Evolutionary conservation across 2,888 invertebrate genomes (phyloP), one percentile per base, ranked within the genome.

Genomic region (Salpingus planirostris): DNA sequence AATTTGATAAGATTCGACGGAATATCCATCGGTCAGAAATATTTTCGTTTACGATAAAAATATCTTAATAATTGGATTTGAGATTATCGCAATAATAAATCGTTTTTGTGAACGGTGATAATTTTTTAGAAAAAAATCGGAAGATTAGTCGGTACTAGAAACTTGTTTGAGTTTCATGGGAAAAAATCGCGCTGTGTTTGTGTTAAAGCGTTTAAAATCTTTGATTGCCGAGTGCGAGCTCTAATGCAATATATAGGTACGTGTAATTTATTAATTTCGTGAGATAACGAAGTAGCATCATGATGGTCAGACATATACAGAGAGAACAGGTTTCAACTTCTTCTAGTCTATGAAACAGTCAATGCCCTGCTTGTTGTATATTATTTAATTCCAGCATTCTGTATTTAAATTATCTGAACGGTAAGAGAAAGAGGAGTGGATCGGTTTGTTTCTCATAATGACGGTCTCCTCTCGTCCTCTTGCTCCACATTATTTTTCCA

Each of bases 321-420:
- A 50, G 50, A 45, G 37, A 55, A 54, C 60, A 46, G 57, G 58
- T 60, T 60, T 55, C 43, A 44, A 48, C 49, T 51, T 46, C 40
- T 47, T 49, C 43, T n/a, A n/a, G 46, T 44, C 46, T 45, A 46
- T 49, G 50, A 50, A 46, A 44, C 56, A 59, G 58, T 59, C 59
- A 58, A 52, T 57, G 58, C 55, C 58, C 57, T 42, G 47, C 11
- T n/a, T 13, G n/a, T n/a, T n/a, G 47, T 49, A 56, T 55, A 59
- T 56, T 57, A 58, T 59, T 57, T 57, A 57, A 54, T 57, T 57
- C 55, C 50, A 49, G 45, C 27, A 52, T 57, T 55, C 51, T 50
- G 55, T 56, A 59, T 58, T 57, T 55, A 57, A 57, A 57, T 57
- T 44, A 55, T 50, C 48, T 45, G 50, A 52, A 51, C 52, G 54